Evolutionary conservation across 1,140 invertebrate genomes (phyloP), one percentile per base, ranked within the genome.

Genomic region (Nautilus pompilius): DNA sequence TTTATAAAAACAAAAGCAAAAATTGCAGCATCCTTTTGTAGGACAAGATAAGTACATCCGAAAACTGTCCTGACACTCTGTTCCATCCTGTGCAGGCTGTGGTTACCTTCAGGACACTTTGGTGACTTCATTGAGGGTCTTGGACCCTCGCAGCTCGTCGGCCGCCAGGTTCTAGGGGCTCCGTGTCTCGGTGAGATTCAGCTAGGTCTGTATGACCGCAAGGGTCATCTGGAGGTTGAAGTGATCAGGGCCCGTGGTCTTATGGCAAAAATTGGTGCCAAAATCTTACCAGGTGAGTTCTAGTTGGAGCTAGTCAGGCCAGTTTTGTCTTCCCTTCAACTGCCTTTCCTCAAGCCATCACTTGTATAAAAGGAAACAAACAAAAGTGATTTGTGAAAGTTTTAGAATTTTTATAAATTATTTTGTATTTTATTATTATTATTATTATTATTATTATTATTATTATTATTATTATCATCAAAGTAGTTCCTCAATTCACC

Each of bases 141-240:
- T 55, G 96, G 96, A 15, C 95, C 95, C 1, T 96, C 93, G 4
- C 96, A 99, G 84, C 85, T 99, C 60, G 97, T 99, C 26, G 97
- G 97, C 10, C 86, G 98, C 66, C 98, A 99, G 85, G 93, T 98
- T 15, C 86, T 99, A 3, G 97, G 95, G 20, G 90, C 93, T 4
- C 93, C 96, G 1, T 91, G 95, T 45, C 86, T 99, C 30, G 98
- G 98, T n/a, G 97, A 99, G 78, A 95, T 99, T 72, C 95, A 99
- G 83, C 86, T 98, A 15, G 92, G 92, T 51, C 86, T 99, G 80
- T 93, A 91, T 81, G 92, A 96, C 79, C 89, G 93, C 70, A 95
- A 95, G 82, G 93, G 94, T 74, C 93, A 92, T 76, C 87, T 99
- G 33, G 96, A 98, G 86, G 93, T 99, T 34, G 96, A 99, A 83